Evolutionary conservation across 1,140 invertebrate genomes (phyloP).

Genomic region (Eumeta japonica): DNA sequence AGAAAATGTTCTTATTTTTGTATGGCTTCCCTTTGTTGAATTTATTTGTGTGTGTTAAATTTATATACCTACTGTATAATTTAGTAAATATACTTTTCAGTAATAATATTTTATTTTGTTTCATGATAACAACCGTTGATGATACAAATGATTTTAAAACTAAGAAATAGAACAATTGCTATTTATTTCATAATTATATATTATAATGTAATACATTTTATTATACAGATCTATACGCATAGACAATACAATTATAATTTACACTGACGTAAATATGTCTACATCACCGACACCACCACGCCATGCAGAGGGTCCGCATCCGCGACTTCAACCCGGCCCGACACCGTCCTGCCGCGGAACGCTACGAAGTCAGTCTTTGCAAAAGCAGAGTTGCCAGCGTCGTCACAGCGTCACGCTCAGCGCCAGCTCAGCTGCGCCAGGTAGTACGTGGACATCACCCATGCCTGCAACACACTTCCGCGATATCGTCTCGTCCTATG

Average conservation of each 20-base stretch:
- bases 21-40: no score
- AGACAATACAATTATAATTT: not conserved
- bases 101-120: no score
- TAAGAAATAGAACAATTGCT: no score
- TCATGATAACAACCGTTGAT: no score
- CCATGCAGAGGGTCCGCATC: not conserved
- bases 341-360: not conserved
- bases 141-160: no score
- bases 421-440: slow-evolving; percentile 80
- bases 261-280: not conserved
- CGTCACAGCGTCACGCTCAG: slow-evolving; percentile 63
- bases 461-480: slow-evolving; percentile 50
- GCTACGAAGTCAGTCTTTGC: no score
- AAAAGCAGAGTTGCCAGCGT: no score
- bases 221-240: not conserved
- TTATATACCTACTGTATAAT: no score
- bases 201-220: not conserved
- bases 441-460: slow-evolving; percentile 89
- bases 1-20: no score
- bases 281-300: not conserved
- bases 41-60: no score
- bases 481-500: slow-evolving; percentile 2
- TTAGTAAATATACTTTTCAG: no score
- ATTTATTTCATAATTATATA: no score
- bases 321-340: not conserved